Base-by-base conservation (phyloP, 2,888 invertebrate genomes). In the Therioaphis trifolii region DNA sequence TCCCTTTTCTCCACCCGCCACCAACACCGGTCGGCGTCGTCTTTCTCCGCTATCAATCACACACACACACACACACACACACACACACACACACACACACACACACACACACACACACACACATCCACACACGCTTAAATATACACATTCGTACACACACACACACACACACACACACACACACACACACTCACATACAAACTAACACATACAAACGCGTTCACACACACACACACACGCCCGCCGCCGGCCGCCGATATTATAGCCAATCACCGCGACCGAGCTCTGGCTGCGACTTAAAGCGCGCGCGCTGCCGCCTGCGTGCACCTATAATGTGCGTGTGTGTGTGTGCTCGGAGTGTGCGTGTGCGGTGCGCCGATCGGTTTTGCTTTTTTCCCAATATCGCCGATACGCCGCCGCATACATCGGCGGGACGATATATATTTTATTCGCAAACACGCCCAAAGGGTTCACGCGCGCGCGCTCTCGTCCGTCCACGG, bases 381-480 rank as follows among this genome's bases (percentile, higher is more conserved):
- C 74, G 74, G 74, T 74, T 74, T 74, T 55, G 55, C 24, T 55
- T 74, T 55, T 74, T 74, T 43, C 27, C 43, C 61, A 27, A 46
- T 76, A 46, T n/a, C 29, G 49, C 72, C 72, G 52, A 72, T 72
- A 69, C 72, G 29, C 72, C 21, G 72, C 72, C n/a, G 21, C 52
- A 69, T 40, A 18, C 66, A 35, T 35, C 35, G 4, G 35, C 35
- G 35, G 4, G 35, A 35, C 7, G 7, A 35, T 35, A 35, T 7
- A 35, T 35, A 35, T n/a, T 5, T 5, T 35, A 35, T 35, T 35
- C 35, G 35, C 35, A 35, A 35, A 29, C 52, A 74, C 74, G 55
- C 74, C 74, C 74, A 21, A 14, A 55, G 5, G 27, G 49, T n/a
- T 35, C 40, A 2, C 24, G 21, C n/a, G n/a, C 29, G 5, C 49